Evolutionary conservation across 2,888 invertebrate species (phyloP), one percentile per base, ranked within the genome.

Genomic region (Drosophila longiperda): DNA sequence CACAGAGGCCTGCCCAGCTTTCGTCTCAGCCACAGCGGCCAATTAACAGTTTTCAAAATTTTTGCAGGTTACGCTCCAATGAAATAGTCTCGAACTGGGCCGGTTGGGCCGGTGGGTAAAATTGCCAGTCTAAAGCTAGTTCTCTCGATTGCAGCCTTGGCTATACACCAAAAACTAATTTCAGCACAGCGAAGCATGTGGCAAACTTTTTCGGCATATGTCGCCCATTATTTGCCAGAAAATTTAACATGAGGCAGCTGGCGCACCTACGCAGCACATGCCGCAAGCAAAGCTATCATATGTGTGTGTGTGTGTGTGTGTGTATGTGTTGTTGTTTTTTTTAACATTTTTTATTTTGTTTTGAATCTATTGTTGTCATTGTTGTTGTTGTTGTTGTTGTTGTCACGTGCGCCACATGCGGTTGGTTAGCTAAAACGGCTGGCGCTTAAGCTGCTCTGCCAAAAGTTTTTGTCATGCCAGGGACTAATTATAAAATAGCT

Each of bases 401-500:
- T 71, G 68, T 36, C 34, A 79, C 87, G 83, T 87, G 73, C 69
- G 64, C 73, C 83, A 85, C 71, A 75, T 84, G 87, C 80, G 83
- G 75, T 80, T 80, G 86, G 80, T 73, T 87, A 71, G 58, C 83
- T 76, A 75, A 80, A 89, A 73, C 74, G 82, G 77, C 78, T 75
- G 78, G 63, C 80, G 80, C 76, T 82, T 89, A 86, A 87, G 87
- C 86, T 87, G 88, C 82, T 89, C 80, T 89, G 90, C 82, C 87
- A 83, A 88, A 87, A 88, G 65, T 88, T 87, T 89, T 89, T 86
- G 87, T 86, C 89, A 81, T 87, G 88, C 75, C 89, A 86, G 87
- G 86, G 83, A 88, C 87, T 87, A 87, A 87, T 87, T 87, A 87
- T 87, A 87, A 87, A 87, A 87, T 89, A 86, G 90, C 87, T 89